A percentile compares a stretch with the other conserved stretches of the same genome.
Evolutionary conservation across 2,888 invertebrate species (phyloP).

Genomic region (Deroplatys truncata): DNA sequence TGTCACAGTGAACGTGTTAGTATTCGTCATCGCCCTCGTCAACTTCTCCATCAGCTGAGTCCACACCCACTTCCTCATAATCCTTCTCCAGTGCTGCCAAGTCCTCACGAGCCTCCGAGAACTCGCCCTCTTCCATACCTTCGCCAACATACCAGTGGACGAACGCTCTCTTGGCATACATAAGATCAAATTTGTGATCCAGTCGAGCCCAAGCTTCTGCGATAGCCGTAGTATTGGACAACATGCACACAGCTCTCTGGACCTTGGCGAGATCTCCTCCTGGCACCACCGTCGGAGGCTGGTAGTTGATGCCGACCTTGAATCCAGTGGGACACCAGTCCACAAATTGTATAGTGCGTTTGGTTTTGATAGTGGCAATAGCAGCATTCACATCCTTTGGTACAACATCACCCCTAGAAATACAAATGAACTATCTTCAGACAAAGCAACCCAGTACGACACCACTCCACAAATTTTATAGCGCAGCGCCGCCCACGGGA

Average conservation of each 20-base stretch:
- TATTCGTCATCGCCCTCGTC: slow-evolving; percentile 63
- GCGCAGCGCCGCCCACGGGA: too few species aligned
- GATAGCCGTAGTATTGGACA: slow-evolving; percentile 64
- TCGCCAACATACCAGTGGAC: slow-evolving; percentile 77
- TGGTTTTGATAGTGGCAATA: slow-evolving; percentile 39
- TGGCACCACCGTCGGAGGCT: slow-evolving; percentile 48
- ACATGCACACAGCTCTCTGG: slow-evolving; percentile 62
- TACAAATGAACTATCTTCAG: background rate
- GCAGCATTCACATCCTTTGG: slow-evolving; percentile 53
- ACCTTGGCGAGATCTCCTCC: slow-evolving; percentile 56
- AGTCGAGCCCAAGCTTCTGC: slow-evolving; percentile 64
- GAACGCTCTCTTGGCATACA: slow-evolving; percentile 65
- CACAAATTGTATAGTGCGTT: slow-evolving; percentile 47
- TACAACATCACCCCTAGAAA: slow-evolving; percentile 39
- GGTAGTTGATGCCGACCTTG: slow-evolving; percentile 49
- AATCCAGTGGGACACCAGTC: slow-evolving; percentile 44
- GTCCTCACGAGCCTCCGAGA: slow-evolving; percentile 80
- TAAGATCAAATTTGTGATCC: slow-evolving; percentile 64
- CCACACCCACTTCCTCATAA: slow-evolving; percentile 74
- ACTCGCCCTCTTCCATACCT: slow-evolving; percentile 56
- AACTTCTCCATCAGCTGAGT: slow-evolving; percentile 50
- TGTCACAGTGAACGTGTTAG: slow-evolving; percentile 47
- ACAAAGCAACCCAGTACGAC: too few species aligned
- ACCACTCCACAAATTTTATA: too few species aligned
- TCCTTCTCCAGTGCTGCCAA: slow-evolving; percentile 75